Evolutionary conservation across 2,888 invertebrate genomes (phyloP).

Genomic region (Laothoe populi): DNA sequence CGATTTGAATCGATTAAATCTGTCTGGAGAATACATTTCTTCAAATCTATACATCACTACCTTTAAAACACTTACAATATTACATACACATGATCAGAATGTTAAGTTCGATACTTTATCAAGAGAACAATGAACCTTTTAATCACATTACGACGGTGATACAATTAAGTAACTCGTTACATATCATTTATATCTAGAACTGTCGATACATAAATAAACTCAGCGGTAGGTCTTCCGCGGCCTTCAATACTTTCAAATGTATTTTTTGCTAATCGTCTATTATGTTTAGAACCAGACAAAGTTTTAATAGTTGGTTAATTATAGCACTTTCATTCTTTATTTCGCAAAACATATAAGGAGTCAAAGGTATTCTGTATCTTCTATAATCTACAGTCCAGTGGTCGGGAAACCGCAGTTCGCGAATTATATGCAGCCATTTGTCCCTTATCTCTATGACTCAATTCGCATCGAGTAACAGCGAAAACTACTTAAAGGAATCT

Average conservation of each 20-base stretch:
- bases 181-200: conserved; percentile 41
- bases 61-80: conserved; percentile 32
- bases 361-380: neutral
- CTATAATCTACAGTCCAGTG: neutral
- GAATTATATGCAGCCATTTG: too few species aligned
- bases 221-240: conserved; percentile 49
- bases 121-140: conserved; percentile 54
- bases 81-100: conserved; percentile 36
- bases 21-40: neutral
- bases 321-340: neutral
- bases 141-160: conserved; percentile 48
- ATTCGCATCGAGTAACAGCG: too few species aligned
- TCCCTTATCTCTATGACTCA: too few species aligned
- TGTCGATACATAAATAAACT: conserved; percentile 31
- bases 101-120: conserved; percentile 42
- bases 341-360: neutral
- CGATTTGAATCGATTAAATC: neutral
- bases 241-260: conserved; percentile 49
- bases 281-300: conserved; percentile 15
- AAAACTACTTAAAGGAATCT: too few species aligned
- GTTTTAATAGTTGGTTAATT: conserved; percentile 6
- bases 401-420: too few species aligned
- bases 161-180: conserved; percentile 43
- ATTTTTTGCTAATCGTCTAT: conserved; percentile 25
- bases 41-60: neutral